Percentiles rank a stretch among this genome's conserved stretches.
These are phyloP conservation scores for Zaprionus kolodkinae DNA, from an alignment of 1,140 invertebrate genomes.

Conservation along the genomic window DNA sequence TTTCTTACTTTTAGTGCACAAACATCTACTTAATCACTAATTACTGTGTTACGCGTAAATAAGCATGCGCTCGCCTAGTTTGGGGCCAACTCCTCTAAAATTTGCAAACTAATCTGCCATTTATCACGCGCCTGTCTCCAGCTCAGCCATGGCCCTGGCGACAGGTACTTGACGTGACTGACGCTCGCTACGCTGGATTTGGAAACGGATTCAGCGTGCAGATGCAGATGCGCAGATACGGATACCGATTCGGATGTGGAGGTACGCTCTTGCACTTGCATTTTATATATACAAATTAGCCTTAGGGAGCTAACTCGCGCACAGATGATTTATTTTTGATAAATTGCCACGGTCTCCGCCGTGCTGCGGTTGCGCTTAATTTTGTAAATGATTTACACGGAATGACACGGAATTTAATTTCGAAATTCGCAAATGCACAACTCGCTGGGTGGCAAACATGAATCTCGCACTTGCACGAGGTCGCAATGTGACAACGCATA, in stretches of 20 bases:
- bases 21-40: slow-evolving; percentile 76
- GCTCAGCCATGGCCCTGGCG: slow-evolving; percentile 45
- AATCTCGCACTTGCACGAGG: slow-evolving; percentile 55
- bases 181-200: slow-evolving; percentile 20
- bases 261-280: slow-evolving; percentile 48
- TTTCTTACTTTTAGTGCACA: slow-evolving; percentile 35
- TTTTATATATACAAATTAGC: slow-evolving; percentile 42
- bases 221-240: slow-evolving; percentile 5
- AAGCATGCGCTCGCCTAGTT: slow-evolving; percentile 22
- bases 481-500: slow-evolving; percentile 41
- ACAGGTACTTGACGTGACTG: slow-evolving; percentile 58
- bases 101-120: slow-evolving; percentile 80
- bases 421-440: slow-evolving; percentile 79
- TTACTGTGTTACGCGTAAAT: slow-evolving; percentile 68
- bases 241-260: slow-evolving; percentile 11
- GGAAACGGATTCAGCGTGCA: slow-evolving; percentile 2
- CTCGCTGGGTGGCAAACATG: slow-evolving; percentile 82
- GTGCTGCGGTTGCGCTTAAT: slow-evolving; percentile 54
- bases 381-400: slow-evolving; percentile 82
- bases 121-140: slow-evolving; percentile 57
- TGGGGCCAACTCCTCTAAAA: slow-evolving; percentile 40
- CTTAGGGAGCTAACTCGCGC: slow-evolving; percentile 50
- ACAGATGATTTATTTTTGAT: slow-evolving; percentile 84
- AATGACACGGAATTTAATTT: slow-evolving; percentile 83
- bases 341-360: slow-evolving; percentile 71